Percentiles rank a stretch among this genome's conserved stretches.
Conservation (phyloP, 2,888 invertebrate genomes). For the Cerceris rybyensis region DNA sequence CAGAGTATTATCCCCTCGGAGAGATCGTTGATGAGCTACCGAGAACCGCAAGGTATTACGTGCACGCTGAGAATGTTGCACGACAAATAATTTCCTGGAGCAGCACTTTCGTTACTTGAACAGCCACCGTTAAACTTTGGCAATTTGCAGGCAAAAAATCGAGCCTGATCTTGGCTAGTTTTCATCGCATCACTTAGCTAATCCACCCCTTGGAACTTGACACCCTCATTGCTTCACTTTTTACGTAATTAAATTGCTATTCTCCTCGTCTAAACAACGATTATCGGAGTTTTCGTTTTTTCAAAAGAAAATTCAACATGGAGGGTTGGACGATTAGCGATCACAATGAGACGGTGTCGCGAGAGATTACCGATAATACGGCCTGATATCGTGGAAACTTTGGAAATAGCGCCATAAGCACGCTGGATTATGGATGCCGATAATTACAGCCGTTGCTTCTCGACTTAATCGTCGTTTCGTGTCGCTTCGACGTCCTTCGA, state of each 20-base stretch:
- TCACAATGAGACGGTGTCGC: constrained; percentile 23
- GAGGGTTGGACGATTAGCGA: constrained; percentile 15
- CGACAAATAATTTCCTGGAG: constrained; percentile 30
- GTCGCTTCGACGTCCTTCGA: too few species aligned
- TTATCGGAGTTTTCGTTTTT: not conserved
- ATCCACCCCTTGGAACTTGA: not conserved
- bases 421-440: constrained; percentile 31
- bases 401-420: constrained; percentile 14
- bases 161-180: too few species aligned
- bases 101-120: constrained; percentile 1
- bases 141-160: constrained; percentile 13
- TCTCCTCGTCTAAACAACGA: not conserved
- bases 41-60: constrained; percentile 19
- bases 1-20: constrained; percentile 3
- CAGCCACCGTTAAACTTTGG: constrained; percentile 5
- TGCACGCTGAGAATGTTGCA: constrained; percentile 30
- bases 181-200: not conserved
- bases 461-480: not conserved
- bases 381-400: constrained; percentile 7
- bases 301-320: not conserved
- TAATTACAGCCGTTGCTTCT: constrained; percentile 19
- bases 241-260: constrained; percentile 15
- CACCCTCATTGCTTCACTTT: too few species aligned
- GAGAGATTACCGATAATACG: constrained; percentile 12
- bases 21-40: constrained; percentile 28